Evolutionary conservation across 2,113 vertebrate species (phyloP).

Genomic region (Saiga tatarica): DNA sequence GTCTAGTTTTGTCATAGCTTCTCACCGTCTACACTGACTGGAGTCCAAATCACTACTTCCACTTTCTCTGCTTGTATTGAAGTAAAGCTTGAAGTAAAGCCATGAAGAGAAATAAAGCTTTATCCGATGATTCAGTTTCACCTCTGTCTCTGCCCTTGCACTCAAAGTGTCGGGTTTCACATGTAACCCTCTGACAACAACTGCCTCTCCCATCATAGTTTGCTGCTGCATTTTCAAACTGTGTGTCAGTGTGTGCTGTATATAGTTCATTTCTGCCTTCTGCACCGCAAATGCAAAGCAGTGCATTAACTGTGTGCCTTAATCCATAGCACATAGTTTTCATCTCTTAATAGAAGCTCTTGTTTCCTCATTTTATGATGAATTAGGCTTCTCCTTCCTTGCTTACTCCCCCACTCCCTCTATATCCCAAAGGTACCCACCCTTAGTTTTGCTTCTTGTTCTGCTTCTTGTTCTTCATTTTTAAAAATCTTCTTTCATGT

Average conservation of each 20-base stretch:
- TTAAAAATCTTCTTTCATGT: not conserved
- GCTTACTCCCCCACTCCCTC: not conserved
- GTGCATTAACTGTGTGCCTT: not conserved
- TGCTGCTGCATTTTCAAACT: not conserved
- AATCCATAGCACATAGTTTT: not conserved
- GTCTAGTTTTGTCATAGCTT: not conserved
- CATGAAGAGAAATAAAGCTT: not conserved
- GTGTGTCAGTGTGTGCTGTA: no score
- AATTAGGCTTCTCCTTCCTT: not conserved
- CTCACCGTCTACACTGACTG: not conserved
- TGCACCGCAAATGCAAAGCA: not conserved
- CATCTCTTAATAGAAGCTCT: not conserved
- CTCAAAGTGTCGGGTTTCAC: not conserved
- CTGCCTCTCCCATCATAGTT: not conserved
- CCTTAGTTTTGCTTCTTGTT: not conserved
- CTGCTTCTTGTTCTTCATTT: not conserved
- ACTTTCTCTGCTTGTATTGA: not conserved
- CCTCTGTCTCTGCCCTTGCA: not conserved
- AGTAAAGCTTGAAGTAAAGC: not conserved
- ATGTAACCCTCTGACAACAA: not conserved
- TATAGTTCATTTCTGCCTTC: not conserved
- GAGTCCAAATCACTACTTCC: not conserved
- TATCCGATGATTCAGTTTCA: not conserved
- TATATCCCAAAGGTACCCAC: not conserved
- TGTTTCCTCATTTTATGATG: not conserved